Percentiles rank a stretch among this genome's conserved stretches.
These are phyloP conservation scores for Papilio gigon DNA, from an alignment of 2,888 invertebrate genomes.

Conservation along the genomic window DNA sequence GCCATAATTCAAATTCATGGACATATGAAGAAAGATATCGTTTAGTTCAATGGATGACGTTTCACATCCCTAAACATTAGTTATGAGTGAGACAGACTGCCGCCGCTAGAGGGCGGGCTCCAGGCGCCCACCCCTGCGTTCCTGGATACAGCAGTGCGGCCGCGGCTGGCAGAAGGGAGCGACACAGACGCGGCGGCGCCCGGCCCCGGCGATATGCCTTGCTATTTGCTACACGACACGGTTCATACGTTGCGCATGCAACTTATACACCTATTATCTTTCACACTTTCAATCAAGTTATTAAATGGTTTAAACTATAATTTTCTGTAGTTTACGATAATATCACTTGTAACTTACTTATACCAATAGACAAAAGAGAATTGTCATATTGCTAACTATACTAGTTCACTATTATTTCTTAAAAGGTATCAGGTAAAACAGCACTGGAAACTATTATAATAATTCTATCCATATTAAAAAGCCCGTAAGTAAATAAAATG, in stretches of 20 bases:
- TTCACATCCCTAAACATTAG: slow-evolving; percentile 35
- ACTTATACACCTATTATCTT: neutral
- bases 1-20: neutral
- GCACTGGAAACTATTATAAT: too few relatives aligned
- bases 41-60: slow-evolving; percentile 1
- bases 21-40: neutral
- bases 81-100: slow-evolving; percentile 36
- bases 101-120: slow-evolving; percentile 28
- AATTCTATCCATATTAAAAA: too few relatives aligned
- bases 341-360: too few relatives aligned
- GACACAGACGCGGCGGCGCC: slow-evolving; percentile 56
- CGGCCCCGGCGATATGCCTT: slow-evolving; percentile 40
- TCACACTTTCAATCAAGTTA: neutral
- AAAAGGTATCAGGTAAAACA: too few relatives aligned
- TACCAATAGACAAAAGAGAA: too few relatives aligned
- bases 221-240: slow-evolving; percentile 11
- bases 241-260: slow-evolving; percentile 9
- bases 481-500: too few relatives aligned
- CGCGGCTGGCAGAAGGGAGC: slow-evolving; percentile 56
- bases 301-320: too few relatives aligned
- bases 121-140: slow-evolving; percentile 28
- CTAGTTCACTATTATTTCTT: too few relatives aligned
- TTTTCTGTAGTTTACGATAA: too few relatives aligned
- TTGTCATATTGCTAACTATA: too few relatives aligned
- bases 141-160: slow-evolving; percentile 69